These are phyloP conservation scores for Tylochromis polylepis DNA, from an alignment of 2,113 vertebrate species.

Conservation along the genomic window DNA sequence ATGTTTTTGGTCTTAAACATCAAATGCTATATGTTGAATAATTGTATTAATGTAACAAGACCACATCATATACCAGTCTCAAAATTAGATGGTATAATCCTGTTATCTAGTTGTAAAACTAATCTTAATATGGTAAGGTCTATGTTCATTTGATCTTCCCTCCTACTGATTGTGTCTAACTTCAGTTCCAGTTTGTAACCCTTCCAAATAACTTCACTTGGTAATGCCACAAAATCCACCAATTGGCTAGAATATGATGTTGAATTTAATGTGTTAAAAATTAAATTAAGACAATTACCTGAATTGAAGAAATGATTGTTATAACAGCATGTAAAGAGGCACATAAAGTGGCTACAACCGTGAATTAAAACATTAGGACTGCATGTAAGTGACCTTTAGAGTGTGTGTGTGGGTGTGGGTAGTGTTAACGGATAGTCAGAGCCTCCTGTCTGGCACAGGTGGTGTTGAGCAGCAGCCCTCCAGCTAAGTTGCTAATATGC, in stretches of 20 bases:
- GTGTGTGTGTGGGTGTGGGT: background rate
- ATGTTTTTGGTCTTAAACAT: background rate
- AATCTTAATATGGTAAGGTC: background rate
- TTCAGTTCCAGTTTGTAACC: background rate
- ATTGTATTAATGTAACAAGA: background rate
- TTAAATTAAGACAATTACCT: background rate
- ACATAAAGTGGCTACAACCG: background rate
- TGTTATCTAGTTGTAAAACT: background rate
- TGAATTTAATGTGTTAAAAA: background rate
- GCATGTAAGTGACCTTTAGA: constrained; percentile 35
- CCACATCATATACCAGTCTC: too few relatives aligned
- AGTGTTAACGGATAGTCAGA: background rate
- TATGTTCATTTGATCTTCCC: background rate
- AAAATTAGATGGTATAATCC: too few relatives aligned
- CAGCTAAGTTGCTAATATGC: constrained; percentile 66
- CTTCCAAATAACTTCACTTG: background rate
- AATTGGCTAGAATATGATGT: background rate
- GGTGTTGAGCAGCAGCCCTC: constrained; percentile 56
- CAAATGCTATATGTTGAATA: background rate
- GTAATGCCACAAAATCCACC: background rate
- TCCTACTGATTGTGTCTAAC: background rate
- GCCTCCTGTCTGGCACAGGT: constrained; percentile 54
- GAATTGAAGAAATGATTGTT: background rate
- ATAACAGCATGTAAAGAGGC: background rate
- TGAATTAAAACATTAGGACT: constrained; percentile 18